Base-by-base conservation (phyloP, 1,140 invertebrate species). In the Trichonephila clavata region DNA sequence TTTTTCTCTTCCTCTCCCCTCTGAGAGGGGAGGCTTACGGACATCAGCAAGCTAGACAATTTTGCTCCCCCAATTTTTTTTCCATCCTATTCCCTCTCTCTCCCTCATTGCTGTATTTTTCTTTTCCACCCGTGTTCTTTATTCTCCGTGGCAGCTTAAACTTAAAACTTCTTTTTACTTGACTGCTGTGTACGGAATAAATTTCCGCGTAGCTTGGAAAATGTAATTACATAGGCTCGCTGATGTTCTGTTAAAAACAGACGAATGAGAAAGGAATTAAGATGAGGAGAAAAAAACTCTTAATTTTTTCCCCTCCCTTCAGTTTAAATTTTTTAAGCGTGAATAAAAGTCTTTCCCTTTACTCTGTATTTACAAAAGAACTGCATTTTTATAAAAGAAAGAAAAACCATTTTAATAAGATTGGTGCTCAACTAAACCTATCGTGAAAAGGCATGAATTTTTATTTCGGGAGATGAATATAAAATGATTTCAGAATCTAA, bases 91-190 rank as follows among this genome's bases (percentile, higher is more conserved):
- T 57, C 83, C 50, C 24, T 84, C 57, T 59, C 83, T 59, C 39
- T 59, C n/a, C 43, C n/a, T n/a, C 50, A 20, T 14, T 16, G 27
- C 63, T 63, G 83, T 84, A 57, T 63, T 91, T 84, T 92, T 61
- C 39, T 71, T 77, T 61, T 86, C 59, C 14, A 50, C 60, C 50
- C 39, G 24, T 71, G 65, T 89, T 89, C 65, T 89, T 65, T 89
- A 50, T 71, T 86, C 83, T 86, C 91, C 90, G 24, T 92, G 81
- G 59, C 91, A 86, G 91, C 91, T 92, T 92, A 92, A 84, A 92
- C 91, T 92, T 18, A n/a, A 91, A 50, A 91, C 61, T 83, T 83
- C 81, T 86, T 92, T 92, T 92, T 86, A 27, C n/a, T 65, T 84
- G 59, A 65, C 80, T 84, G 65, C 32, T 84, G 61, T 92, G 61